Evolutionary conservation across 1,140 invertebrate species (phyloP).

Genomic region (Steinernema feltiae): DNA sequence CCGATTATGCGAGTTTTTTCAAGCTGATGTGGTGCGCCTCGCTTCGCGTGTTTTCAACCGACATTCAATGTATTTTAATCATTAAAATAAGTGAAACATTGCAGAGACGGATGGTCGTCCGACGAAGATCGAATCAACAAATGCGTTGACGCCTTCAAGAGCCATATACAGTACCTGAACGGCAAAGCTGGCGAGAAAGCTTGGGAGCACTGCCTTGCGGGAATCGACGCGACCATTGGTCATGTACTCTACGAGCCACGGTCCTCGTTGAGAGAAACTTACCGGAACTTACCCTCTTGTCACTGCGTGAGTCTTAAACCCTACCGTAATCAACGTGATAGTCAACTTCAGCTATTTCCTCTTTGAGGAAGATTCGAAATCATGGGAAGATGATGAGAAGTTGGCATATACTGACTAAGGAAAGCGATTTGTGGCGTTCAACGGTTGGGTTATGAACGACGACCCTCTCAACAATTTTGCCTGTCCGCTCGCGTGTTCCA

Average conservation of each 20-base stretch:
- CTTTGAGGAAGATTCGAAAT: conserved; percentile 62
- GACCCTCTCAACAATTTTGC: conserved; percentile 94
- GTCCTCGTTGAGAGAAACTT: conserved; percentile 72
- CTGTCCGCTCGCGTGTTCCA: too few relatives aligned
- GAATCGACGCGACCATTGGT: conserved; percentile 77
- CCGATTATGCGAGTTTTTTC: conserved; percentile 58
- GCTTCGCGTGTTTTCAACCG: conserved; percentile 60
- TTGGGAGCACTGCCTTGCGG: conserved; percentile 70
- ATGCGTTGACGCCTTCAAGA: conserved; percentile 69
- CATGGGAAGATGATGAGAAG: conserved; percentile 68
- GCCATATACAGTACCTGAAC: conserved; percentile 71
- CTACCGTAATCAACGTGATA: too few relatives aligned
- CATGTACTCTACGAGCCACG: conserved; percentile 75
- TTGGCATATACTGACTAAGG: conserved; percentile 67
- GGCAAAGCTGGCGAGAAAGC: conserved; percentile 66
- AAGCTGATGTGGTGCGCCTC: conserved; percentile 64
- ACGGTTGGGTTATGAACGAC: conserved; percentile 96
- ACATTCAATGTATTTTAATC: conserved; percentile 32
- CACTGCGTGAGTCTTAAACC: conserved; percentile 61
- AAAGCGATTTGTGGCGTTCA: conserved; percentile 83
- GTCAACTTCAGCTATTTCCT: conserved; percentile 71
- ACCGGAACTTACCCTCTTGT: conserved; percentile 74
- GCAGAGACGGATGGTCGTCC: conserved; percentile 24
- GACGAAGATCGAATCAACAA: conserved; percentile 72
- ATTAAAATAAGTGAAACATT: background rate